Base-by-base conservation (phyloP, 2,888 invertebrate genomes). In the Orthosia gracilis region DNA sequence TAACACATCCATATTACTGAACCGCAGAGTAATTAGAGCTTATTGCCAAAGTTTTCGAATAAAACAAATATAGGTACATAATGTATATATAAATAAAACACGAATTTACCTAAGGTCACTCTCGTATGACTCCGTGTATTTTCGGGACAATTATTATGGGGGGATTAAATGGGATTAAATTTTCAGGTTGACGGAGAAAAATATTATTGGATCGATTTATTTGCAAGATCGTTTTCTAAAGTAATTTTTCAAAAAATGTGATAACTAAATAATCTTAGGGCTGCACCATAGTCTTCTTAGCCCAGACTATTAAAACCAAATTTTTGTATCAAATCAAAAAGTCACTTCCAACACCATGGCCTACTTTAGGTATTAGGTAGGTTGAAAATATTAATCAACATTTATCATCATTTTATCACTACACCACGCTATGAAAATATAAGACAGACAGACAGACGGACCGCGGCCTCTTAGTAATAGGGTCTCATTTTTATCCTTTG, bases 1-100 rank as follows among this genome's bases (percentile, higher is more conserved):
- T 31, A 58, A 71, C 62, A 66, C 77, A 71, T 72, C 66, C 21
- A 76, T 58, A 66, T 71, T 59, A 64, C n/a, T 21, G 62, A n/a
- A 18, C 45, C 50, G n/a, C 45, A 55, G 1, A 0, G 21, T 72
- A 67, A 72, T 63, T 49, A 49, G 45, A 68, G 58, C 7, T 62
- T 58, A 64, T 31, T 49, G 78, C 63, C 7, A 67, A 78, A 72
- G 23, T 72, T 64, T 69, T 45, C 5, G 9, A 69, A 63, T 76
- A 40, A 76, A 67, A 72, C 47, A 59, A 72, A 78, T 72, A 7
- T 31, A 7, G 31, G 7, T 31, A 31, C 40, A 40, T 40, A 40
- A 40, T 9, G 40, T 40, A 40, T 40, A 40, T 40, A 40, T 9
- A 40, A 40, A 40, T 40, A 40, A 67, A 72, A 57, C 45, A 21